A percentile compares a stretch with the other conserved stretches of the same genome.
Conservation (phyloP, 2,888 invertebrate genomes). For the Cacoxenus indagator region DNA sequence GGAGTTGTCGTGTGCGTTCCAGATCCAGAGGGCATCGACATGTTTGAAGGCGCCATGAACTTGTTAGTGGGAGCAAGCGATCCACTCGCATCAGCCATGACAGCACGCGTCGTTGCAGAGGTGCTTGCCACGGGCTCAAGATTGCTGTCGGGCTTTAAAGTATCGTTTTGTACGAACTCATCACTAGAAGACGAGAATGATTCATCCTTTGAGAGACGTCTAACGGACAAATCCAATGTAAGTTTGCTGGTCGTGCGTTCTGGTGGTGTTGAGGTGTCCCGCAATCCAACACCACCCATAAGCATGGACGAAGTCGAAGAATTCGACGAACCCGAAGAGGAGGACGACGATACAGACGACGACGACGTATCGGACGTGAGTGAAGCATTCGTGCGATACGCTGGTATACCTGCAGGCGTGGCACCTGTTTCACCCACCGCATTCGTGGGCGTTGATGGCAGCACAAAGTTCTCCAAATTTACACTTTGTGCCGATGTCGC, state of each 20-base stretch:
- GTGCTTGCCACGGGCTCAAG: constrained; percentile 58
- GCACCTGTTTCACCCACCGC: neutral
- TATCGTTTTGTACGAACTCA: constrained; percentile 76
- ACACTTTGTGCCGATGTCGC: constrained; percentile 52
- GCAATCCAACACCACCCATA: constrained; percentile 39
- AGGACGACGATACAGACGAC: constrained; percentile 54
- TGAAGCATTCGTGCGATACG: constrained; percentile 54
- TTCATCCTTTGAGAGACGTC: constrained; percentile 83
- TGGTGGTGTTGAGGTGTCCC: constrained; percentile 18
- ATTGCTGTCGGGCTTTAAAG: constrained; percentile 34
- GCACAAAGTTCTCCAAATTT: constrained; percentile 34
- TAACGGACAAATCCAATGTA: constrained; percentile 40
- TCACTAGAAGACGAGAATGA: constrained; percentile 84
- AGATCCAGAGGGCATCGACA: neutral
- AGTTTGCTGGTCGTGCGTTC: constrained; percentile 25
- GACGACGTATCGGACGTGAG: constrained; percentile 63
- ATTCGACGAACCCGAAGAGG: constrained; percentile 62
- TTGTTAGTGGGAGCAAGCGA: neutral
- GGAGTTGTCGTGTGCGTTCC: neutral
- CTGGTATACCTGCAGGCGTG: constrained; percentile 29
- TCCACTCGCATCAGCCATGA: neutral
- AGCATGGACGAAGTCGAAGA: constrained; percentile 67
- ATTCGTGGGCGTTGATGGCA: constrained; percentile 37
- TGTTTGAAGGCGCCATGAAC: neutral
- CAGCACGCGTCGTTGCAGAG: constrained; percentile 54